Percentiles rank a stretch among this genome's conserved stretches.
Evolutionary conservation across 1,140 invertebrate genomes (phyloP).

Genomic region (Lepidurus apus): DNA sequence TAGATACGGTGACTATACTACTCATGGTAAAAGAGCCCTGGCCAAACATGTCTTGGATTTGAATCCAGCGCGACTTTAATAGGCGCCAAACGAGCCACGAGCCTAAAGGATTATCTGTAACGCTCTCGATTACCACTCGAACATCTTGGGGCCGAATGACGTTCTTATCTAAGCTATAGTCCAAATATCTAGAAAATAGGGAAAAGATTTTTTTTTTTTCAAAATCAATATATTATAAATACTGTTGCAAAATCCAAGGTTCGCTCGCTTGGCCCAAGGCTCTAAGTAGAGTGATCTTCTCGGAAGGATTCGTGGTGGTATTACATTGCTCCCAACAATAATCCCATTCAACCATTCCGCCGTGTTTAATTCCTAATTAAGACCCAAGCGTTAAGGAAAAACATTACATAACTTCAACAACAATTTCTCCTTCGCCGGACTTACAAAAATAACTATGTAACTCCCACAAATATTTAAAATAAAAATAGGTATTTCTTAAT

Average conservation of each 20-base stretch:
- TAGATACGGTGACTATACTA: slow-evolving; percentile 60
- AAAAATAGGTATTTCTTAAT: neutral
- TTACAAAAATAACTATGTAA: neutral
- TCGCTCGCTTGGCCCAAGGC: slow-evolving; percentile 64
- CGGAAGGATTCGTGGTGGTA: slow-evolving; percentile 59
- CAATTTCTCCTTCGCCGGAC: neutral
- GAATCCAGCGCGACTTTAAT: slow-evolving; percentile 64
- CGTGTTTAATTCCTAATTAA: slow-evolving; percentile 52
- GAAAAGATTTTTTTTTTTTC: neutral
- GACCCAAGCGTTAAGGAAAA: neutral
- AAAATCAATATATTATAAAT: slow-evolving; percentile 35
- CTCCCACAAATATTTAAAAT: neutral
- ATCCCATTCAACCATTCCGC: slow-evolving; percentile 65
- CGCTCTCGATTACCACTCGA: slow-evolving; percentile 58
- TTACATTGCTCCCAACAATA: slow-evolving; percentile 66
- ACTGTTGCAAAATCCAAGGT: slow-evolving; percentile 65
- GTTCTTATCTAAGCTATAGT: slow-evolving; percentile 56
- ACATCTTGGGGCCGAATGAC: slow-evolving; percentile 64
- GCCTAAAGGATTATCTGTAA: slow-evolving; percentile 65
- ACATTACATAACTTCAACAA: neutral
- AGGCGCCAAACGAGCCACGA: slow-evolving; percentile 68
- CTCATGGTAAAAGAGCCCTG: slow-evolving; percentile 63
- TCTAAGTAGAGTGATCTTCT: slow-evolving; percentile 60
- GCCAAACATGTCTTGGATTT: slow-evolving; percentile 58
- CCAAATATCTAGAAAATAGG: slow-evolving; percentile 52